phyloP scores from a whole-genome alignment of 2,888 invertebrate genomes.

The Orchestes rusci region DNA sequence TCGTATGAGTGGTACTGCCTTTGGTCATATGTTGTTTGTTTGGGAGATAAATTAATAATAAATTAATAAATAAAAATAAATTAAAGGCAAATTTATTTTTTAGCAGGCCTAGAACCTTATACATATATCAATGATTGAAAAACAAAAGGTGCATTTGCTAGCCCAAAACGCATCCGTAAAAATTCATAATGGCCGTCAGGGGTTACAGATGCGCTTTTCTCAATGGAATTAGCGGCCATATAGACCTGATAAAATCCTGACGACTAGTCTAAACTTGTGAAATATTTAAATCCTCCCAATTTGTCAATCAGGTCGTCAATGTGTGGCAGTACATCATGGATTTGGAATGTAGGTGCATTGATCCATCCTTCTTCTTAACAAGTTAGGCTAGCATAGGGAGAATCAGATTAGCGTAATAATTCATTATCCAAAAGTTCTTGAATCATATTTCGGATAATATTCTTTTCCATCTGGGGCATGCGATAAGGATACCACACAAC shows the following conservation, averaged over 20 bases:
- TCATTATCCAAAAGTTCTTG: background rate
- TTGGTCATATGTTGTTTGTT: background rate
- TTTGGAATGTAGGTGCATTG: too few species aligned
- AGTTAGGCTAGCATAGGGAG: too few species aligned
- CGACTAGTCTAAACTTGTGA: background rate
- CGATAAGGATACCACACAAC: background rate
- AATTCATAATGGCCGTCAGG: background rate
- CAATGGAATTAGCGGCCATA: background rate
- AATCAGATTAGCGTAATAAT: background rate
- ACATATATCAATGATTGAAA: background rate
- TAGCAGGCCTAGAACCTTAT: background rate
- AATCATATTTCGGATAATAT: background rate
- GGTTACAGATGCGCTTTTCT: background rate
- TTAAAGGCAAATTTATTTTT: background rate
- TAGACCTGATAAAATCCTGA: background rate
- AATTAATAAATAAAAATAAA: too few species aligned
- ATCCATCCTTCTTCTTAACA: background rate
- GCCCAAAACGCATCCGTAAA: background rate
- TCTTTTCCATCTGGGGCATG: background rate
- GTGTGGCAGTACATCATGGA: background rate
- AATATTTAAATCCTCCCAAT: background rate
- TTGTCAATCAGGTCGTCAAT: background rate
- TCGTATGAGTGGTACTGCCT: slow-evolving; percentile 12
- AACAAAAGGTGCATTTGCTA: background rate
- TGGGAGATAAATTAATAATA: too few species aligned